Evolutionary conservation across 1,140 invertebrate genomes (phyloP).

Genomic region (Ditylenchus dipsaci): DNA sequence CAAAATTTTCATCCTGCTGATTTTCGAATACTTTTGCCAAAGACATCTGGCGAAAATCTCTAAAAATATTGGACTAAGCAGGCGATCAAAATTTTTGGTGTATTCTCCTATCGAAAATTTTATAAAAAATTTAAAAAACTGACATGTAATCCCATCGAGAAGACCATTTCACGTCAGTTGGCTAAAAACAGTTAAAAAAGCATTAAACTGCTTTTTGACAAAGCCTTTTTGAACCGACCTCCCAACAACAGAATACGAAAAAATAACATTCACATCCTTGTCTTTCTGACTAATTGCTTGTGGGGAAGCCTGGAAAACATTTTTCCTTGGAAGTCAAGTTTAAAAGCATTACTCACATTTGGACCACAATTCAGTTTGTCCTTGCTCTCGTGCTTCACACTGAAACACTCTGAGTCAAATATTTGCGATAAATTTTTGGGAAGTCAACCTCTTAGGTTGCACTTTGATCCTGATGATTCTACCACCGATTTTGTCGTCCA

Average conservation of each 20-base stretch:
- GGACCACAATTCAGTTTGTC: conserved; percentile 63
- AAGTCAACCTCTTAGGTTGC: conserved; percentile 73
- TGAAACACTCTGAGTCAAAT: no score
- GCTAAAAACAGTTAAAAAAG: conserved; percentile 58
- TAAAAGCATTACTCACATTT: conserved; percentile 4
- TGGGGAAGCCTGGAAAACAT: conserved; percentile 61
- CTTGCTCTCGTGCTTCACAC: conserved; percentile 58
- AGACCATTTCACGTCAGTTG: conserved; percentile 90
- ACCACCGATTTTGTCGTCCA: conserved; percentile 69
- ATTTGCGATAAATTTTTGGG: no score
- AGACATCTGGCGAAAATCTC: no score
- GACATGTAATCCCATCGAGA: conserved; percentile 96
- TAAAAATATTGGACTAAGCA: no score
- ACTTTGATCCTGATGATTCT: conserved; percentile 81
- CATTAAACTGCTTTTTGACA: no score
- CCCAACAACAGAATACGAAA: conserved; percentile 83
- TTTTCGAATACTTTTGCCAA: no score
- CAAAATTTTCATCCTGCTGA: no score
- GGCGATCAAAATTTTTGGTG: no score
- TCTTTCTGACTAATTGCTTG: conserved; percentile 66
- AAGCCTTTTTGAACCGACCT: conserved; percentile 59
- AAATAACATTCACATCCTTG: conserved; percentile 70
- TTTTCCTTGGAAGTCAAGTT: no score
- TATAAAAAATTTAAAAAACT: no score
- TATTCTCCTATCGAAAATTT: no score